Base-by-base conservation (phyloP, 2,888 invertebrate species). In the Tinea pellionella region DNA sequence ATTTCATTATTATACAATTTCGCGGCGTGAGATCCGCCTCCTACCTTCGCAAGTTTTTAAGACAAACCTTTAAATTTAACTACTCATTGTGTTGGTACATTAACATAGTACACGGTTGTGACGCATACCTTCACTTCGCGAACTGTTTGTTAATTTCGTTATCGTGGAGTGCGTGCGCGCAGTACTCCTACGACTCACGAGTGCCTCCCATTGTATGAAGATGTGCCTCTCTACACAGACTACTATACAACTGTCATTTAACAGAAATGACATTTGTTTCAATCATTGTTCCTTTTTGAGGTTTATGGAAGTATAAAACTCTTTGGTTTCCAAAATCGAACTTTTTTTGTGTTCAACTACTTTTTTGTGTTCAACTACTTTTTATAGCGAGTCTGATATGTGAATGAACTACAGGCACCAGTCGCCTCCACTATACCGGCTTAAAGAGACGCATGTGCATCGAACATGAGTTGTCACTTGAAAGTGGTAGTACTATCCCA, bases 141-240 rank as follows among this genome's bases (percentile, higher is more conserved):
- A 24, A 13, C 24, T 19, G 32, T 57, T 57, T 32, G 57, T n/a
- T 15, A 57, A 16, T 24, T 18, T 55, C 24, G 55, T 55, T 55
- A 18, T 19, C 55, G 18, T 29, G 19, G 55, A 19, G n/a, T 55
- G 55, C 57, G 57, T 32, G 32, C 16, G 32, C 57, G 32, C 15
- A 6, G 24, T 4, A 57, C 57, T 30, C 57, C 57, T 57, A 57
- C 57, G 32, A 24, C n/a, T 3, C 32, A 57, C 57, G 55, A 57
- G 71, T 68, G 66, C 63, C 69, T 66, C 63, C 73, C 66, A 78
- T 79, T 79, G 78, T 78, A 78, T 78, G 78, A 69, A 76, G 75
- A 78, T 77, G 16, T 30, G 57, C 18, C 8, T 53, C n/a, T n/a
- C 7, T 19, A 32, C 57, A 55, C n/a, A 32, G 57, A 57, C 57